These are phyloP conservation scores for Drosophila putrida DNA, from an alignment of 2,888 invertebrate genomes.

Conservation along the genomic window DNA sequence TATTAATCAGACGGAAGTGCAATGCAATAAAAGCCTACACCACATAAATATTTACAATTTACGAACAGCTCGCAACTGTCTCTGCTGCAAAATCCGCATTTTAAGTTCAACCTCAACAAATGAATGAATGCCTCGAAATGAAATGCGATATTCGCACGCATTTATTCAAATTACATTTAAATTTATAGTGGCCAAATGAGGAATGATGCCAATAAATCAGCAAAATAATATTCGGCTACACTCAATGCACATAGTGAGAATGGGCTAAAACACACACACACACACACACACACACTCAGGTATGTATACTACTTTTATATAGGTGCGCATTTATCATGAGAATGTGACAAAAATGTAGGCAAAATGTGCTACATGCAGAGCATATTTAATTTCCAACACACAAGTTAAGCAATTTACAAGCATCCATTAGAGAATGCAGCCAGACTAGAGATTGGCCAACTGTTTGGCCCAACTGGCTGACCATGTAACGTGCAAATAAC, in stretches of 20 bases:
- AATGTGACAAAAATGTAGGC: slow-evolving; percentile 26
- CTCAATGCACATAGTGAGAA: slow-evolving; percentile 8
- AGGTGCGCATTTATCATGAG: slow-evolving; percentile 15
- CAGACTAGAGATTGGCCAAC: slow-evolving; percentile 4
- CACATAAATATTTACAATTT: slow-evolving; percentile 60
- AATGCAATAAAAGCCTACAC: slow-evolving; percentile 28
- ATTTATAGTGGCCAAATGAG: slow-evolving; percentile 64
- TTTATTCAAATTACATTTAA: slow-evolving; percentile 76
- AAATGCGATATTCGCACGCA: slow-evolving; percentile 52
- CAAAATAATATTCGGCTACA: slow-evolving; percentile 69
- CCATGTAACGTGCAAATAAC: slow-evolving; percentile 52
- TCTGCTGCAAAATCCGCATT: slow-evolving; percentile 34
- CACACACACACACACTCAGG: neutral
- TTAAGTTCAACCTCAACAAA: slow-evolving; percentile 43
- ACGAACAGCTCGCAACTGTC: slow-evolving; percentile 33
- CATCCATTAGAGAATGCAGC: slow-evolving; percentile 11
- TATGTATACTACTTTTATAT: neutral
- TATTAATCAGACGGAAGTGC: slow-evolving; percentile 37
- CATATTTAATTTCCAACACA: slow-evolving; percentile 23
- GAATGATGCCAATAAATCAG: slow-evolving; percentile 66
- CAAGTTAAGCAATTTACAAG: slow-evolving; percentile 23
- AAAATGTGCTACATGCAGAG: slow-evolving; percentile 19
- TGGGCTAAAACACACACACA: slow-evolving; percentile 5
- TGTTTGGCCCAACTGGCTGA: slow-evolving; percentile 8
- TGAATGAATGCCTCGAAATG: slow-evolving; percentile 28